Evolutionary conservation across 2,888 invertebrate species (phyloP), one percentile per base, ranked within the genome.

Genomic region (Hirtodrosophila confusa): DNA sequence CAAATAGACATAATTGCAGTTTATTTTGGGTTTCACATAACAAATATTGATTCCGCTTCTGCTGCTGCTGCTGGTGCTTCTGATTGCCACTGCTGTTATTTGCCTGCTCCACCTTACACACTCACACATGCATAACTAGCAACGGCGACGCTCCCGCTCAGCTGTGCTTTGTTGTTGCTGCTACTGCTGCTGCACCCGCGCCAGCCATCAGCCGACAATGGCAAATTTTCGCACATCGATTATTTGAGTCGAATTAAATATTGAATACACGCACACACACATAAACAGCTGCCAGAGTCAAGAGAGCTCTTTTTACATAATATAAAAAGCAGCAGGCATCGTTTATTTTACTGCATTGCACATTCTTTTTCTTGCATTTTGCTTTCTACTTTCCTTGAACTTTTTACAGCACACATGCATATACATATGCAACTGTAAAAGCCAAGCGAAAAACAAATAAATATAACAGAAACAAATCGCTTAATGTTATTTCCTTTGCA

Each of bases 1-100:
- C 35, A 74, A 69, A 72, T 71, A 43, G 49, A 69, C 80, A 75
- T 80, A 51, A 48, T 80, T 72, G 78, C 75, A 78, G 75, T 80
- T 77, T 48, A 47, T 69, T 64, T 66, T 47, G 43, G 40, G 45
- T 63, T 54, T 68, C 56, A 47, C 61, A 72, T 57, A 73, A 75
- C 56, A 69, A 70, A 57, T 69, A 75, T 67, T 72, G 67, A 80
- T 78, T 78, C 66, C 27, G 82, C 65, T 63, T 45, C 33, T 50
- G 39, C 43, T 61, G 48, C 41, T 60, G 27, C 36, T 66, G 17
- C 60, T 63, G 11, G 44, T 43, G 29, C 40, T 51, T 37, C 47
- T 43, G 47, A 41, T 63, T 60, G 62, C 37, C 55, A 55, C 63
- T 71, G 50, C 54, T 63, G 45, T 41, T 65, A 61, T 65, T 75